Evolutionary conservation across 1,140 invertebrate genomes (phyloP).

Genomic region (Drosophila virilis): DNA sequence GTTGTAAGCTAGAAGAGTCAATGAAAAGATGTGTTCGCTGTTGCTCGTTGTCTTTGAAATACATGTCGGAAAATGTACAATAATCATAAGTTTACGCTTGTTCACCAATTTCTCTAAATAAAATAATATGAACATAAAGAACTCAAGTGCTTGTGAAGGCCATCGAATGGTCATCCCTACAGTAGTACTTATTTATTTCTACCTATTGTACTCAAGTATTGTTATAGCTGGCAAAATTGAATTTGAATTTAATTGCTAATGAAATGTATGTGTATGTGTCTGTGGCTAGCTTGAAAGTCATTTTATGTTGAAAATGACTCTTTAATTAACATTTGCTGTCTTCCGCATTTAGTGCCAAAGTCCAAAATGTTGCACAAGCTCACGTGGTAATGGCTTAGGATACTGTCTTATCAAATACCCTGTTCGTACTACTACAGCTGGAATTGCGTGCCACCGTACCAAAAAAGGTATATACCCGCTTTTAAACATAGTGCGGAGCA

Average conservation of each 20-base stretch:
- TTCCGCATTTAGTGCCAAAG: conserved; percentile 55
- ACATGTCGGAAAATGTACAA: too few relatives aligned
- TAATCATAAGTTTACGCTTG: too few relatives aligned
- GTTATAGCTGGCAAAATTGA: conserved; percentile 20
- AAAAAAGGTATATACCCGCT: neutral
- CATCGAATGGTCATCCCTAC: too few relatives aligned
- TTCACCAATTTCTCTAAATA: too few relatives aligned
- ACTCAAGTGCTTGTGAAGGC: too few relatives aligned
- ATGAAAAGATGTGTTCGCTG: too few relatives aligned
- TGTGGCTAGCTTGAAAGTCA: neutral
- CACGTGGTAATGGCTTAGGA: neutral
- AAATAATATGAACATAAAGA: too few relatives aligned
- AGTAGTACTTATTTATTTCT: conserved; percentile 12
- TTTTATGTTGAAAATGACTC: conserved; percentile 17
- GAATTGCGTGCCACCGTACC: too few relatives aligned
- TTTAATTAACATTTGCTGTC: conserved; percentile 46
- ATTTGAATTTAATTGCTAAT: conserved; percentile 36
- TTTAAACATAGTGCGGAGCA: neutral
- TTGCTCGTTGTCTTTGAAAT: too few relatives aligned
- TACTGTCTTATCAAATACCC: neutral
- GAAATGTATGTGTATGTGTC: neutral
- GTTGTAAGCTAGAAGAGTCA: too few relatives aligned
- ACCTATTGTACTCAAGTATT: conserved; percentile 5
- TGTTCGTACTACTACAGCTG: neutral
- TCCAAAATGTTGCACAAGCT: conserved; percentile 29